Conservation (phyloP, 2,888 invertebrate genomes). For the Drosophila kambysellisi region DNA sequence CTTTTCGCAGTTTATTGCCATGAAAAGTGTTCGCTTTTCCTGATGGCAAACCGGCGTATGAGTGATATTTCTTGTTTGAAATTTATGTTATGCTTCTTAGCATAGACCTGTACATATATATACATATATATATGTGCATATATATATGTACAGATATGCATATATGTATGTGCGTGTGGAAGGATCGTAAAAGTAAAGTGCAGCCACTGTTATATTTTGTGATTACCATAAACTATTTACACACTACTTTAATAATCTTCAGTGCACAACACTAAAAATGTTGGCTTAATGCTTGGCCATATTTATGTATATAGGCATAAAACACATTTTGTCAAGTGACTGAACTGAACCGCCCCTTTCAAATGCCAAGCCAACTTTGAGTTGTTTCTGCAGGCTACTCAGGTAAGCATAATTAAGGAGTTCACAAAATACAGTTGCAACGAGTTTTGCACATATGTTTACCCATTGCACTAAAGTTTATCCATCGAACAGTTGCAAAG, state of each 20-base stretch:
- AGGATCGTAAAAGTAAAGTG: constrained; percentile 58
- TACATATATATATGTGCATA: background rate
- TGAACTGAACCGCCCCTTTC: constrained; percentile 32
- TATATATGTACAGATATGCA: background rate
- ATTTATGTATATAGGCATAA: constrained; percentile 29
- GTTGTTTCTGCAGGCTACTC: constrained; percentile 53
- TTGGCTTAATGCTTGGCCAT: constrained; percentile 33
- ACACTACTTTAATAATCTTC: constrained; percentile 67
- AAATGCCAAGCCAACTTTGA: constrained; percentile 48
- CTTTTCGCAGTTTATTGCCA: constrained; percentile 17
- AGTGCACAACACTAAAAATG: constrained; percentile 47
- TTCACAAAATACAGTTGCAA: constrained; percentile 36
- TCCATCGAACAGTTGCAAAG: constrained; percentile 20
- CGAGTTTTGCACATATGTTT: background rate
- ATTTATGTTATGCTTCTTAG: constrained; percentile 32
- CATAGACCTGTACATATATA: constrained; percentile 9
- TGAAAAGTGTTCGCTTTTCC: constrained; percentile 30
- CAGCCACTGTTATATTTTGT: constrained; percentile 54
- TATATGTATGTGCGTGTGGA: constrained; percentile 8
- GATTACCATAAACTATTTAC: constrained; percentile 79
- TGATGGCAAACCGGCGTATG: constrained; percentile 56
- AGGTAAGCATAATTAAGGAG: constrained; percentile 75
- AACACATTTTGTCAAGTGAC: constrained; percentile 66
- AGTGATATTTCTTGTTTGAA: constrained; percentile 75
- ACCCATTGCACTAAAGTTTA: background rate